A percentile compares a stretch with the other conserved stretches of the same genome.
Evolutionary conservation across 37 sponge, comb jelly and placozoan genomes (phyloP).

Genomic region (Aphrocallistes beatrix): DNA sequence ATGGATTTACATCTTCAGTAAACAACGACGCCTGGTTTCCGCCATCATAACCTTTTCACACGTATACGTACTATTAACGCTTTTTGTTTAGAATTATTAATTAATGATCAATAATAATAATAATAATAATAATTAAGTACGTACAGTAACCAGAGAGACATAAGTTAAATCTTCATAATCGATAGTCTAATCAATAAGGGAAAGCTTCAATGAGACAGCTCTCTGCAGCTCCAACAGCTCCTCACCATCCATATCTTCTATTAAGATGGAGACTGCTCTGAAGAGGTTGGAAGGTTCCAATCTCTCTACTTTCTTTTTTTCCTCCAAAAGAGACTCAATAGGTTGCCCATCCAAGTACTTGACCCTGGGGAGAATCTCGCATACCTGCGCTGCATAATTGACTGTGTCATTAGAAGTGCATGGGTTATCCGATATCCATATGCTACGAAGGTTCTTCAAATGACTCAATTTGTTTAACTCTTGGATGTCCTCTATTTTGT

Average conservation of each 20-base stretch:
- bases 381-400: not conserved
- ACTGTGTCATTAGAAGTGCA: not conserved
- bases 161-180: no score
- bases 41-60: no score
- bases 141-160: no score
- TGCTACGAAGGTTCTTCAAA: constrained; percentile 23
- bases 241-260: not conserved
- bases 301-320: not conserved
- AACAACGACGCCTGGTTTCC: no score
- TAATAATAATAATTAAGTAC: no score
- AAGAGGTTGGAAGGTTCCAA: not conserved
- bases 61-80: no score
- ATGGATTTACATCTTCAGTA: no score
- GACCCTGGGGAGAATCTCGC: not conserved
- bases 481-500: constrained; percentile 28
- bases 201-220: not conserved
- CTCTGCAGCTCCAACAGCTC: not conserved
- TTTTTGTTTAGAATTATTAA: no score
- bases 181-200: not conserved
- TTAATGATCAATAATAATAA: no score
- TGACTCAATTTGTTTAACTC: constrained; percentile 33
- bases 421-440: constrained; percentile 59
- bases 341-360: constrained; percentile 16
- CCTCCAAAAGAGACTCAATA: not conserved
- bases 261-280: constrained; percentile 4